Percentiles rank a stretch among this genome's conserved stretches.
phyloP scores from a whole-genome alignment of 2,888 invertebrate genomes.

The Melanostoma scalare region DNA sequence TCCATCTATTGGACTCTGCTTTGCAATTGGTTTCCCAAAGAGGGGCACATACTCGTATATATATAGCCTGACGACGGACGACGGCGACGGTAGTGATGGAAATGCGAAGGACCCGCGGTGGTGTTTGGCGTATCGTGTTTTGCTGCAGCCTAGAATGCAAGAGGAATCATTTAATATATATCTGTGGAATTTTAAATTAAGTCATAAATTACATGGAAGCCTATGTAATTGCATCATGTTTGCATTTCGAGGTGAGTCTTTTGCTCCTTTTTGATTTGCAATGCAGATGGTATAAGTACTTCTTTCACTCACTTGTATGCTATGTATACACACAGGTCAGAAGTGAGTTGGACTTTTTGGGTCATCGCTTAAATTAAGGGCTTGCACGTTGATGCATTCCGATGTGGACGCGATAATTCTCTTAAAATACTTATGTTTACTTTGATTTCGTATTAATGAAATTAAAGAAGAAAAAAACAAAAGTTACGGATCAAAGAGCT shows the following conservation, averaged over 20 bases:
- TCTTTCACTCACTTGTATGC: constrained; percentile 32
- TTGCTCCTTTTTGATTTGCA: constrained; percentile 64
- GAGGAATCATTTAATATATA: constrained; percentile 66
- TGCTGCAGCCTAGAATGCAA: constrained; percentile 40
- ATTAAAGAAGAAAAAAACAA: constrained; percentile 5
- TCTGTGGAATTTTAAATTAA: constrained; percentile 71
- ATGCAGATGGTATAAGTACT: constrained; percentile 67
- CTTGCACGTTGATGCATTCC: not conserved
- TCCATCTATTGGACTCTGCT: constrained; percentile 56
- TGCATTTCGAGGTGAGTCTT: constrained; percentile 57
- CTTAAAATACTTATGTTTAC: constrained; percentile 41
- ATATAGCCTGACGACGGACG: too few relatives aligned
- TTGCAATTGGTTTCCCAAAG: constrained; percentile 23
- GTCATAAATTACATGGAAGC: constrained; percentile 71
- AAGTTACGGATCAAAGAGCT: not conserved
- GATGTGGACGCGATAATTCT: constrained; percentile 33
- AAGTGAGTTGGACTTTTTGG: constrained; percentile 51
- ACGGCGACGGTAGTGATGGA: constrained; percentile 27
- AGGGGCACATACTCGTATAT: too few relatives aligned
- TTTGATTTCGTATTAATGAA: constrained; percentile 59
- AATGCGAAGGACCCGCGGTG: constrained; percentile 14
- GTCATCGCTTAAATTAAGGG: constrained; percentile 57
- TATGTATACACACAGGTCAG: constrained; percentile 25
- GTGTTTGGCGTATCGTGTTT: constrained; percentile 55
- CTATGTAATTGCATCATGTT: constrained; percentile 71